Evolutionary conservation across 2,113 vertebrate species (phyloP).

Genomic region (Aix galericulata): DNA sequence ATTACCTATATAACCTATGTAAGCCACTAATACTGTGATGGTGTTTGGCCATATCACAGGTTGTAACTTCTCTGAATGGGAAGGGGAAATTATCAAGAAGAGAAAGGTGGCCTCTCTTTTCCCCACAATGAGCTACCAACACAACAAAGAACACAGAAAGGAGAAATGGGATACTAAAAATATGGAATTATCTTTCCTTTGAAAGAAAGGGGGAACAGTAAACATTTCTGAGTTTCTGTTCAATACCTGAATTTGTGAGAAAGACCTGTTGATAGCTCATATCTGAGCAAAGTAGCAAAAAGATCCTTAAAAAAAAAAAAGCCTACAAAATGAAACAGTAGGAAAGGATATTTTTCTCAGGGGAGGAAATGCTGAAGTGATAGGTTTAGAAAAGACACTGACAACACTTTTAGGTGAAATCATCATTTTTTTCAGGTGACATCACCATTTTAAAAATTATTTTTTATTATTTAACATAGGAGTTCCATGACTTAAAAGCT

Average conservation of each 20-base stretch:
- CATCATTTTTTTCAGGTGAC: neutral
- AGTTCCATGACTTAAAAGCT: neutral
- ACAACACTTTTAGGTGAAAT: neutral
- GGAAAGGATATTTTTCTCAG: neutral
- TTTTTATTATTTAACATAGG: neutral
- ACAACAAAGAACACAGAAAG: neutral
- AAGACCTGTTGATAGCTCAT: neutral
- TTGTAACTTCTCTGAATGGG: neutral
- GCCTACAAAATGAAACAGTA: neutral
- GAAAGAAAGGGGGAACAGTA: neutral
- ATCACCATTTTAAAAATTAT: neutral
- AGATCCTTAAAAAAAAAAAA: neutral
- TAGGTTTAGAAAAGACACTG: neutral
- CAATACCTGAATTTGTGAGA: neutral
- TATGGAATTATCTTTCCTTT: neutral
- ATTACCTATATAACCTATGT: too few species aligned
- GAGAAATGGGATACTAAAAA: neutral
- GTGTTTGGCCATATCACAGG: neutral
- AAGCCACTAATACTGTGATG: neutral
- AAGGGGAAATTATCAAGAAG: neutral
- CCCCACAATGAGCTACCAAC: neutral
- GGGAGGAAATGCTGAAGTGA: neutral
- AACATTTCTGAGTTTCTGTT: neutral
- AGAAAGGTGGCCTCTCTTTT: neutral
- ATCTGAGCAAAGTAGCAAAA: neutral